phyloP scores from a whole-genome alignment of 1,140 invertebrate genomes.

The Goniozus legneri region DNA sequence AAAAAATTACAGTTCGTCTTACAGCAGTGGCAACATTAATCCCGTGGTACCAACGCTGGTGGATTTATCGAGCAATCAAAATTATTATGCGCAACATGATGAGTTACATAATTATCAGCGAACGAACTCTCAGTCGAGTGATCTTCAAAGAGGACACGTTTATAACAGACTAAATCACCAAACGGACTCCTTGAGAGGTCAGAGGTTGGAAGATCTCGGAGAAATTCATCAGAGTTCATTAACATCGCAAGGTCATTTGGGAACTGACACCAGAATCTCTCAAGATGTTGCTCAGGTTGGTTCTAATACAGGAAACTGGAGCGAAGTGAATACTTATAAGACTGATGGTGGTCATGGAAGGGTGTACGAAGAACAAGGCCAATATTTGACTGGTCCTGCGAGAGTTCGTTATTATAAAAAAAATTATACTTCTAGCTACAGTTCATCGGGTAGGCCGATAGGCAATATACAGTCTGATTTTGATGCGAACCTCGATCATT shows the following conservation, averaged over 20 bases:
- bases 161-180: not conserved
- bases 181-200: slow-evolving; percentile 2
- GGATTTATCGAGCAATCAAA: slow-evolving; percentile 2
- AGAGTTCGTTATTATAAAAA: slow-evolving; percentile 31
- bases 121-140: not conserved
- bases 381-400: slow-evolving; percentile 25
- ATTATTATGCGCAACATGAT: not conserved
- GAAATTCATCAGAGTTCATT: no score
- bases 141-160: not conserved
- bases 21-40: slow-evolving; percentile 10
- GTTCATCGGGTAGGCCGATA: slow-evolving; percentile 3
- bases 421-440: slow-evolving; percentile 36
- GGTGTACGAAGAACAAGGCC: slow-evolving; percentile 31
- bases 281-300: no score
- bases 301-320: slow-evolving; percentile 19
- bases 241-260: no score
- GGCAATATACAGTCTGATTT: no score
- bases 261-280: no score
- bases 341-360: slow-evolving; percentile 26
- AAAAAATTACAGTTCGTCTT: slow-evolving; percentile 29
- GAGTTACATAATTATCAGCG: no score
- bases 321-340: slow-evolving; percentile 19
- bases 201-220: slow-evolving; percentile 24
- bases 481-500: no score
- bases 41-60: not conserved